Conservation (phyloP, 2,113 vertebrate genomes). For the Chloropsis cyanopogon region DNA sequence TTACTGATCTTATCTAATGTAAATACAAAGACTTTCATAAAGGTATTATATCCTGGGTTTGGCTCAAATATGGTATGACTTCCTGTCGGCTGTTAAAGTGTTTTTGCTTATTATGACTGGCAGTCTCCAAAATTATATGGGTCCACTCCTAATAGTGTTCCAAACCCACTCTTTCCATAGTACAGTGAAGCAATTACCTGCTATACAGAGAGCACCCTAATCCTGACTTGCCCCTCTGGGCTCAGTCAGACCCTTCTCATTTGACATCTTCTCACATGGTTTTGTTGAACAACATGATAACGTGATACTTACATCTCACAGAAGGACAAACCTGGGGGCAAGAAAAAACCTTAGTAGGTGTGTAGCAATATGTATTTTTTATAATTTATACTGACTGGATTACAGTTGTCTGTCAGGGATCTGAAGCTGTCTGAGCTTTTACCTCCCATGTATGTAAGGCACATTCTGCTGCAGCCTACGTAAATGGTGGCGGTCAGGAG, state of each 20-base stretch:
- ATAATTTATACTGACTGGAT: neutral
- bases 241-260: neutral
- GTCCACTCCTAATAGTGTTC: neutral
- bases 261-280: fast-evolving
- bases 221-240: neutral
- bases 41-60: neutral
- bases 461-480: neutral
- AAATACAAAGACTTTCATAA: neutral
- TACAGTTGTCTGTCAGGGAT: neutral
- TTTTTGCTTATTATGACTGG: neutral
- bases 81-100: neutral
- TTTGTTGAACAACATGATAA: neutral
- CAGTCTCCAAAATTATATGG: neutral
- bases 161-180: neutral
- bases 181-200: neutral
- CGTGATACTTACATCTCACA: neutral
- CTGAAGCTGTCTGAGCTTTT: neutral
- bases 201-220: neutral
- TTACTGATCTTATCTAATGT: neutral
- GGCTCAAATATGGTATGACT: neutral
- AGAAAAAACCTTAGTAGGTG: neutral
- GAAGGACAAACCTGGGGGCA: neutral
- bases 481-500: neutral
- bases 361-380: neutral
- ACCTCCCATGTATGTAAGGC: neutral